These are phyloP conservation scores for Stomatorhinus ivindoensis DNA, from an alignment of 2,113 vertebrate species.

Conservation along the genomic window DNA sequence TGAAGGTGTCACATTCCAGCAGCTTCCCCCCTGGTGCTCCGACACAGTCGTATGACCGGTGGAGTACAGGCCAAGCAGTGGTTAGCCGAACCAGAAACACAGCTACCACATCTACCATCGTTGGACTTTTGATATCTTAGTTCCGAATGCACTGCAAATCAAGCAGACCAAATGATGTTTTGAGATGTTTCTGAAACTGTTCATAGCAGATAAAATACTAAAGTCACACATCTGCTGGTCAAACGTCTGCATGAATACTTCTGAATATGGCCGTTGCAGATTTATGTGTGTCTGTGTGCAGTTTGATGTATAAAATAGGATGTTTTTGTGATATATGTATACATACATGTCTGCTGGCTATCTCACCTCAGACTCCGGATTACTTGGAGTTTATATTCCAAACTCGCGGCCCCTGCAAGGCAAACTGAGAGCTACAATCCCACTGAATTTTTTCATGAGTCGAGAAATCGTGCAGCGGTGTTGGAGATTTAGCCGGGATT, in stretches of 20 bases:
- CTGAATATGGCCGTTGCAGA: background rate
- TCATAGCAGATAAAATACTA: background rate
- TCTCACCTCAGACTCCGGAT: background rate
- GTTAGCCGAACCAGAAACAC: background rate
- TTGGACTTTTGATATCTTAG: background rate
- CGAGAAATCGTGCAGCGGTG: background rate
- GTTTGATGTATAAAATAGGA: background rate
- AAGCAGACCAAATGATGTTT: background rate
- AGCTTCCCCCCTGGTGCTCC: background rate
- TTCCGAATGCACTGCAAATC: background rate
- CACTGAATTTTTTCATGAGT: background rate
- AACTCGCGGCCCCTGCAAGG: background rate
- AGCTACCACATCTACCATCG: background rate
- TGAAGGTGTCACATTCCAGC: background rate
- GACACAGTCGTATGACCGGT: background rate
- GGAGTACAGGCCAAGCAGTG: background rate
- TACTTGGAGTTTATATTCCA: background rate
- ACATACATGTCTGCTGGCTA: background rate
- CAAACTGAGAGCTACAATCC: background rate
- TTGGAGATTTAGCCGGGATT: background rate
- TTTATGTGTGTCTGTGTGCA: background rate
- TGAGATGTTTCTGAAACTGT: background rate
- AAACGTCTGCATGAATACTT: background rate
- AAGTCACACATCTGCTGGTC: background rate
- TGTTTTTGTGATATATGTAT: background rate